Base-by-base conservation (phyloP, 1,140 invertebrate genomes). In the Bombus ignitus region DNA sequence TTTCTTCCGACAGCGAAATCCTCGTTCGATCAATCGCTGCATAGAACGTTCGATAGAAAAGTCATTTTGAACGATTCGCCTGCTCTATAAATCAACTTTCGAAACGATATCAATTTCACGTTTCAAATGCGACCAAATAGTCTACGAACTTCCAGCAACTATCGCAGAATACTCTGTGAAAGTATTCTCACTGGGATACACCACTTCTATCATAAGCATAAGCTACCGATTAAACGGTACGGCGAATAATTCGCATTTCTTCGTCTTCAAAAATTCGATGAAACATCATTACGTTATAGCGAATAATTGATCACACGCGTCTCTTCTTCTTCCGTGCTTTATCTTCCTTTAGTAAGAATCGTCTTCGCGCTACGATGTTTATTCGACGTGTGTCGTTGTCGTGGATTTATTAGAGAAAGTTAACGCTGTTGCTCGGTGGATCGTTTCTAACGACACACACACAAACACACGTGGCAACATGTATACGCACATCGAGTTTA, bases 361-460 rank as follows among this genome's bases (percentile, higher is more conserved):
- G 53, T 76, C 5, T 6, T 65, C 32, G 71, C 59, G 28, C 59
- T 62, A 59, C 72, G 53, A 62, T 39, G 88, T 88, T 88, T 76
- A 81, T 77, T 81, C 44, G 57, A 12, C 42, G 73, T 35, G 12
- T 68, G 57, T 85, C 73, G 66, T 83, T 13, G 35, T 59, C n/a
- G 76, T 53, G 85, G 79, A 89, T 89, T 89, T 89, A 89, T 89
- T 89, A 81, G 88, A 73, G 88, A 89, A 89, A 89, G 88, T 87
- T 70, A 35, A 79, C 42, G 42, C 75, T 53, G 62, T 79, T 66
- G 10, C 76, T 13, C 47, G 22, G 18, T 35, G 5, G 47, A 53
- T 53, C 47, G 47, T 53, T 53, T 53, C 47, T 53, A 53, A 53
- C 47, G 47, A 53, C 73, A 77, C 47, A 22, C 78, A 5, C 18